These are phyloP conservation scores for Rhegmatorhina hoffmannsi DNA, from an alignment of 2,113 vertebrate genomes.

Conservation along the genomic window DNA sequence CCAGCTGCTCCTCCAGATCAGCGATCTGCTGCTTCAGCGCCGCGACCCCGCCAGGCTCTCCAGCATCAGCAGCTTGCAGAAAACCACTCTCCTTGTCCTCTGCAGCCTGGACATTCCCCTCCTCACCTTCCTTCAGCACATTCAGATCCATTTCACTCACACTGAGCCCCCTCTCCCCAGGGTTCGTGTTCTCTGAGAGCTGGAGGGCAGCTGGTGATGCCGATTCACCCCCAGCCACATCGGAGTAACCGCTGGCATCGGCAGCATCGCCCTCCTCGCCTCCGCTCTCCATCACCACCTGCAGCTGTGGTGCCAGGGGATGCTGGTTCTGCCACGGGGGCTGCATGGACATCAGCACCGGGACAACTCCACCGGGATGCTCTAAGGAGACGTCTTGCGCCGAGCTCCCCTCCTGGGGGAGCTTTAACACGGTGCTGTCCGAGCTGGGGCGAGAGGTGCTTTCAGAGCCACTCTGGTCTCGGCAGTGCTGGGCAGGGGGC, in stretches of 20 bases:
- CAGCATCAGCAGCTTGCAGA: background rate
- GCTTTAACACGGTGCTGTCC: background rate
- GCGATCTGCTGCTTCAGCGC: conserved; percentile 80
- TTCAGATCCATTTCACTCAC: conserved; percentile 30
- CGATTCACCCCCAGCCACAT: background rate
- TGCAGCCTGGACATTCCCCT: background rate
- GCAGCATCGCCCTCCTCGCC: background rate
- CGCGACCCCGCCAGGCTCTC: conserved; percentile 36
- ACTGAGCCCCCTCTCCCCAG: conserved; percentile 16
- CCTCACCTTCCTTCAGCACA: background rate
- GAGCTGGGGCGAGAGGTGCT: conserved; percentile 52
- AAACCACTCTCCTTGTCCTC: background rate
- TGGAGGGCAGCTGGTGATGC: background rate
- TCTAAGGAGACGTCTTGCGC: conserved; percentile 68
- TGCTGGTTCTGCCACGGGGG: conserved; percentile 67
- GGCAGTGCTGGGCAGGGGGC: conserved; percentile 7
- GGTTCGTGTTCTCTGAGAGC: background rate
- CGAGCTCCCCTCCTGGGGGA: conserved; percentile 50
- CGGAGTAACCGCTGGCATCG: rapidly evolving
- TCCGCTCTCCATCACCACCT: conserved; percentile 32
- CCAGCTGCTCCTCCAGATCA: conserved; percentile 81
- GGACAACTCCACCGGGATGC: conserved; percentile 68
- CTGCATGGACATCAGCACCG: conserved; percentile 32
- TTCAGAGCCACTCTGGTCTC: background rate
- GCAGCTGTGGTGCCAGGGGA: background rate